These are phyloP conservation scores for Onchidella celtica DNA, from an alignment of 2,888 invertebrate genomes.

Conservation along the genomic window DNA sequence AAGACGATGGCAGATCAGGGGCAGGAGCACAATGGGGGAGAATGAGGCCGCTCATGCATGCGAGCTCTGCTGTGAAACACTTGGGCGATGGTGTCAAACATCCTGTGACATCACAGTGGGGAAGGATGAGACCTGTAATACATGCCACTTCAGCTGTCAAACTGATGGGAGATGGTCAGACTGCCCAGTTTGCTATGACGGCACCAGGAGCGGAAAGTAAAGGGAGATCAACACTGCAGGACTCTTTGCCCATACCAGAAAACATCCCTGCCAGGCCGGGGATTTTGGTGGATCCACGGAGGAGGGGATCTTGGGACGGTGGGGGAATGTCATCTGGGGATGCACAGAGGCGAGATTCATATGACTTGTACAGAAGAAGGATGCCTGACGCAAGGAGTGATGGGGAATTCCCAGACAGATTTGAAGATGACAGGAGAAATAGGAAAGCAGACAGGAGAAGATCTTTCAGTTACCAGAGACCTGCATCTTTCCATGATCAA, in stretches of 20 bases:
- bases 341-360: background rate
- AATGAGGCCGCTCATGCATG: background rate
- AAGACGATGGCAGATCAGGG: background rate
- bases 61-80: background rate
- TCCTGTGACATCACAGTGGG: no score
- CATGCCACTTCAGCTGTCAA: background rate
- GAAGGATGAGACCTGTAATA: background rate
- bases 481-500: slow-evolving; percentile 5
- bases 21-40: background rate
- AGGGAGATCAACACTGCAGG: background rate
- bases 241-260: background rate
- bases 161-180: background rate
- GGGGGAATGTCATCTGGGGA: background rate
- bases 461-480: background rate
- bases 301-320: background rate
- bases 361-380: background rate
- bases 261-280: background rate
- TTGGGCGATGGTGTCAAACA: background rate
- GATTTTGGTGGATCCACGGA: background rate
- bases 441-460: background rate
- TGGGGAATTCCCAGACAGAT: background rate
- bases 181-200: slow-evolving; percentile 29
- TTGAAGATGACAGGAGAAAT: background rate
- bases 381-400: background rate
- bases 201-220: slow-evolving; percentile 7